Evolutionary conservation across 2,888 invertebrate genomes (phyloP).

Genomic region (Orchesellides sinensis): DNA sequence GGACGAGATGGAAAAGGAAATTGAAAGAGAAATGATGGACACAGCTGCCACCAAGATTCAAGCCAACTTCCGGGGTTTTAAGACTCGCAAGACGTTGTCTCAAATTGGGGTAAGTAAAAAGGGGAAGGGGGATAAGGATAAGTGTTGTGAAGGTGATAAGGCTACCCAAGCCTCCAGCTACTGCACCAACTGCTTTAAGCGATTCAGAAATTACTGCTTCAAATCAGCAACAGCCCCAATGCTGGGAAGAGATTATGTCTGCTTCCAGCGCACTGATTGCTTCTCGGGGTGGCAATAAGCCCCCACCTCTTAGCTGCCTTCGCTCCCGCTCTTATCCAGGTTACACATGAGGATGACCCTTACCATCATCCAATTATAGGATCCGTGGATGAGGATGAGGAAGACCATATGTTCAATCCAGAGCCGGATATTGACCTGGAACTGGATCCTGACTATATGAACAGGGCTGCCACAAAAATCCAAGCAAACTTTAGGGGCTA

Average conservation of each 20-base stretch:
- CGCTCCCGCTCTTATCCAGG: slow-evolving; percentile 67
- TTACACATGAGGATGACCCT: slow-evolving; percentile 28
- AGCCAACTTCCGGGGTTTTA: slow-evolving; percentile 66
- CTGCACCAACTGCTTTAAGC: slow-evolving; percentile 15
- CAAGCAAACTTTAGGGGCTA: slow-evolving; percentile 69
- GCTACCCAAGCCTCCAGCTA: not conserved
- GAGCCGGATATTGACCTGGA: slow-evolving; percentile 65
- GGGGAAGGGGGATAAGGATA: not conserved
- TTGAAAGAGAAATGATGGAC: slow-evolving; percentile 66
- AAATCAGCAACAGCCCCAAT: no score
- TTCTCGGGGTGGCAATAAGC: slow-evolving; percentile 19
- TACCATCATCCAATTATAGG: not conserved
- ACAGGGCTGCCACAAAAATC: slow-evolving; percentile 70
- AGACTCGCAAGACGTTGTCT: slow-evolving; percentile 55
- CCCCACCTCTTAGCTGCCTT: slow-evolving; percentile 17
- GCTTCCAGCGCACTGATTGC: slow-evolving; percentile 4
- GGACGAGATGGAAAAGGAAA: slow-evolving; percentile 69
- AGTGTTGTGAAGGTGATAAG: not conserved
- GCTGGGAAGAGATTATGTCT: not conserved
- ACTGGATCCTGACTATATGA: slow-evolving; percentile 66
- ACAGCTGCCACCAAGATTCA: slow-evolving; percentile 66
- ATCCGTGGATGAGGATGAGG: slow-evolving; percentile 27
- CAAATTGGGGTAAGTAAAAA: slow-evolving; percentile 59
- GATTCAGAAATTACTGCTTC: slow-evolving; percentile 14
- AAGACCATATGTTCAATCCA: not conserved